These are phyloP conservation scores for Hyaena hyaena DNA, from an alignment of 2,113 vertebrate genomes.

Conservation along the genomic window DNA sequence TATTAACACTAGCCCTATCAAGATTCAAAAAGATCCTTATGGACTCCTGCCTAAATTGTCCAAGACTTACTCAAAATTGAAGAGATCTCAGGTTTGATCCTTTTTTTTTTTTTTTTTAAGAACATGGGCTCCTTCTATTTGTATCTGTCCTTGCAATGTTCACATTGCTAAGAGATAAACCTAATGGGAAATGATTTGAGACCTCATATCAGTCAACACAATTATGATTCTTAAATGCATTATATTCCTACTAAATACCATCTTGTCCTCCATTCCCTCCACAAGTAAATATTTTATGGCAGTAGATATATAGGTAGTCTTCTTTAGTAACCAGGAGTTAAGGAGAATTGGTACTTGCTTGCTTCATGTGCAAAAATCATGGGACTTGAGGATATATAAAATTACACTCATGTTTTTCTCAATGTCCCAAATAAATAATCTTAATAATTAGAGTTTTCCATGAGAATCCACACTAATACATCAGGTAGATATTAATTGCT, in stretches of 20 bases:
- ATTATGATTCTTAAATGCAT: conserved; percentile 19
- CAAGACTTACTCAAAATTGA: not conserved
- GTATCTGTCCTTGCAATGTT: not conserved
- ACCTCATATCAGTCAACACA: not conserved
- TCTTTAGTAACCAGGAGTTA: not conserved
- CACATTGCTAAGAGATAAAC: not conserved
- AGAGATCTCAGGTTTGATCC: not conserved
- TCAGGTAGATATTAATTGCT: not conserved
- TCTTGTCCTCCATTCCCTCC: not conserved
- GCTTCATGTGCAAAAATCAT: not conserved
- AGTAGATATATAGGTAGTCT: not conserved
- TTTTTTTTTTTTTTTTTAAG: not conserved
- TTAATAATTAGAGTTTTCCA: not conserved
- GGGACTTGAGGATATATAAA: not conserved
- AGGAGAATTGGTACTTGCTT: not conserved
- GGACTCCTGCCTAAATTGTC: not conserved
- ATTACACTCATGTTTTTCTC: conserved; percentile 25
- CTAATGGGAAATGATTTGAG: not conserved
- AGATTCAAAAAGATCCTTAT: not conserved
- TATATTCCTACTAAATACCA: not conserved
- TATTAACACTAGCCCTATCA: not conserved
- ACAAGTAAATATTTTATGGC: not conserved
- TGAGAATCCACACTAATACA: not conserved
- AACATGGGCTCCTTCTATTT: not conserved
- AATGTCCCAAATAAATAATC: not conserved